Evolutionary conservation across 2,113 vertebrate species (phyloP).

Genomic region (Salvelinus fontinalis): DNA sequence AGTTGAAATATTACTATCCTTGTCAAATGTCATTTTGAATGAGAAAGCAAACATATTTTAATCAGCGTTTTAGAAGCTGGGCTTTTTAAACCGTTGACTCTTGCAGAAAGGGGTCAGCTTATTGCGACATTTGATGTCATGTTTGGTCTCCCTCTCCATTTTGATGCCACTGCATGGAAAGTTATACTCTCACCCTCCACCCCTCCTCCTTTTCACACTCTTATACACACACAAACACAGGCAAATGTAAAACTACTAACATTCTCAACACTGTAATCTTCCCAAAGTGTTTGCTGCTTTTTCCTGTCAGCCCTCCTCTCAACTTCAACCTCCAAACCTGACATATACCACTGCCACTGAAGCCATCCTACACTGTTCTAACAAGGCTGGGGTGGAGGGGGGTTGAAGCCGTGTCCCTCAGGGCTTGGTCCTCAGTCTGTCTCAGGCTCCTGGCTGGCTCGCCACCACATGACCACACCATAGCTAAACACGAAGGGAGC

Average conservation of each 20-base stretch:
- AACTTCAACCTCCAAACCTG: slow-evolving; percentile 91
- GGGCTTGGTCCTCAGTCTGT: slow-evolving; percentile 64
- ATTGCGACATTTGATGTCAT: slow-evolving; percentile 74
- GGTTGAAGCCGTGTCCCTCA: slow-evolving; percentile 59
- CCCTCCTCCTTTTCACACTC: not conserved
- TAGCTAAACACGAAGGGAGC: not conserved
- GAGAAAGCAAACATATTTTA: slow-evolving; percentile 69
- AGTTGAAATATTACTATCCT: slow-evolving; percentile 76
- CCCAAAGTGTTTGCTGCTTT: slow-evolving; percentile 78
- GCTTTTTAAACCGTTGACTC: slow-evolving; percentile 57
- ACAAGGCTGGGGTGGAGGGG: slow-evolving; percentile 73
- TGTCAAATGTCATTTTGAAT: slow-evolving; percentile 76
- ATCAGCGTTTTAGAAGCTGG: slow-evolving; percentile 64
- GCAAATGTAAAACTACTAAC: slow-evolving; percentile 72
- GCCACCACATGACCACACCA: not conserved
- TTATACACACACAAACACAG: slow-evolving; percentile 41
- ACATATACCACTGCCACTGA: slow-evolving; percentile 77
- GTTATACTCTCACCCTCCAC: slow-evolving; percentile 43
- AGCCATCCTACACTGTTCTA: slow-evolving; percentile 75
- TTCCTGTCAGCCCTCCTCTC: slow-evolving; percentile 87
- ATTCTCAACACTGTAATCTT: slow-evolving; percentile 86
- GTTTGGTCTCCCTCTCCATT: slow-evolving; percentile 68
- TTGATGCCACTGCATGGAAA: slow-evolving; percentile 69
- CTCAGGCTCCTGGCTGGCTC: not conserved
- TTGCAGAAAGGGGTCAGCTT: slow-evolving; percentile 71